Evolutionary conservation across 2,797 vertebrate genomes (phyloP).

Genomic region (Tragelaphus eurycerus): DNA sequence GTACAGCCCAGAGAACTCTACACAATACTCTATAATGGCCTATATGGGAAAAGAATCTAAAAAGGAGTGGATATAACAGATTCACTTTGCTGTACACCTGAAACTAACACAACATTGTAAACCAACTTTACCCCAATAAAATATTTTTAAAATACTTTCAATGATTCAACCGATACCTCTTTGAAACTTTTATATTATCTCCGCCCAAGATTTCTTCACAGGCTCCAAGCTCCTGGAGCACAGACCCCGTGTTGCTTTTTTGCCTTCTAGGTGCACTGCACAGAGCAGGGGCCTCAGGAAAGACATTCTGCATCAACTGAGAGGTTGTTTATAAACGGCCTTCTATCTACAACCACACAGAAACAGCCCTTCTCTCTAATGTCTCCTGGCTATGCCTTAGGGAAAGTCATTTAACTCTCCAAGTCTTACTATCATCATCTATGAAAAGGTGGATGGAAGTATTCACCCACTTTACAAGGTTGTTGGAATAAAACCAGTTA

Average conservation of each 20-base stretch:
- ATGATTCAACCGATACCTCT: background rate
- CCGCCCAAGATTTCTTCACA: background rate
- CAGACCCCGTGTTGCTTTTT: background rate
- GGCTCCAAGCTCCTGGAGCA: background rate
- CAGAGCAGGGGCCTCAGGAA: background rate
- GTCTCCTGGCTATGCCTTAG: background rate
- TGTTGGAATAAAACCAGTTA: background rate
- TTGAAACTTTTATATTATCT: background rate
- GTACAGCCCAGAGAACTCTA: background rate
- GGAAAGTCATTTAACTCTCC: background rate
- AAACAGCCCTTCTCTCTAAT: background rate
- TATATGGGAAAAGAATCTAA: background rate
- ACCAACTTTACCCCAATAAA: background rate
- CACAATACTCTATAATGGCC: background rate
- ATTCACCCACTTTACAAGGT: background rate
- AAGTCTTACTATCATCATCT: background rate
- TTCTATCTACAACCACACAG: background rate
- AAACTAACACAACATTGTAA: background rate
- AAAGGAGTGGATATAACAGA: background rate
- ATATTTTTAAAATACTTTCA: background rate
- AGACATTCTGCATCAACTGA: background rate
- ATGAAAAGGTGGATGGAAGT: background rate
- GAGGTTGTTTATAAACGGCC: background rate
- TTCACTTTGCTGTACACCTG: background rate
- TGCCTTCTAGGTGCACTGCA: background rate